Percentiles rank a stretch among this genome's conserved stretches.
Evolutionary conservation across 2,888 invertebrate species (phyloP).

Genomic region (Geophilus truncorum): DNA sequence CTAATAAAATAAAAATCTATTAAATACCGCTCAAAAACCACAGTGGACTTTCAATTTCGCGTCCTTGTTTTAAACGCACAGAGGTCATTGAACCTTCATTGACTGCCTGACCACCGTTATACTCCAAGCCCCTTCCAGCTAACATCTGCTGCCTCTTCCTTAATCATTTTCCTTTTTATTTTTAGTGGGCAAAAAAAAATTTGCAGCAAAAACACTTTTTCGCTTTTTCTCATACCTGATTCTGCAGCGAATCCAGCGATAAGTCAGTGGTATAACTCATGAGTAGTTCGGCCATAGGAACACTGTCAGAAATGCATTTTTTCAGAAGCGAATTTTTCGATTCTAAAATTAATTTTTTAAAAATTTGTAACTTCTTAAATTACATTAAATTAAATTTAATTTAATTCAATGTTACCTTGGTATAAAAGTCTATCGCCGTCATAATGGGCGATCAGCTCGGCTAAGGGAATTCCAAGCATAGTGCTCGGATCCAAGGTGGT

Average conservation of each 20-base stretch:
- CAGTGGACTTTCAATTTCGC: background rate
- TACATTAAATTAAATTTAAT: no score
- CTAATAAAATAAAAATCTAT: background rate
- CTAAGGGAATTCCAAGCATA: slow-evolving; percentile 27
- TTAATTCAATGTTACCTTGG: slow-evolving; percentile 30
- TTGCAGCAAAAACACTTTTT: no score
- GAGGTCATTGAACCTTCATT: slow-evolving; percentile 4
- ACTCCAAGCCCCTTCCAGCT: background rate
- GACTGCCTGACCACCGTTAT: slow-evolving; percentile 10
- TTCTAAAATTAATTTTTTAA: background rate
- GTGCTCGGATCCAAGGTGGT: background rate
- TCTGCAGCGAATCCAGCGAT: slow-evolving; percentile 18
- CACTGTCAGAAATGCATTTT: slow-evolving; percentile 33
- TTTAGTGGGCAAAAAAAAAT: background rate
- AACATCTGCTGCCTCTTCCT: slow-evolving; percentile 2
- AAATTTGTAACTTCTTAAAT: background rate
- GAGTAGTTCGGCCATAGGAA: slow-evolving; percentile 35
- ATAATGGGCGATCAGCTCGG: slow-evolving; percentile 28
- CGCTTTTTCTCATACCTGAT: no score
- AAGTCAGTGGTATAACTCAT: slow-evolving; percentile 33
- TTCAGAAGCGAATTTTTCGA: background rate
- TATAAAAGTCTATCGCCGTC: slow-evolving; percentile 18
- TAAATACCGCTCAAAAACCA: background rate
- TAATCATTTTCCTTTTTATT: background rate
- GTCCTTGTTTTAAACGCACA: background rate